Percentiles rank a stretch among this genome's conserved stretches.
Evolutionary conservation across 2,888 invertebrate species (phyloP).

Genomic region (Ennomos quercinarius): DNA sequence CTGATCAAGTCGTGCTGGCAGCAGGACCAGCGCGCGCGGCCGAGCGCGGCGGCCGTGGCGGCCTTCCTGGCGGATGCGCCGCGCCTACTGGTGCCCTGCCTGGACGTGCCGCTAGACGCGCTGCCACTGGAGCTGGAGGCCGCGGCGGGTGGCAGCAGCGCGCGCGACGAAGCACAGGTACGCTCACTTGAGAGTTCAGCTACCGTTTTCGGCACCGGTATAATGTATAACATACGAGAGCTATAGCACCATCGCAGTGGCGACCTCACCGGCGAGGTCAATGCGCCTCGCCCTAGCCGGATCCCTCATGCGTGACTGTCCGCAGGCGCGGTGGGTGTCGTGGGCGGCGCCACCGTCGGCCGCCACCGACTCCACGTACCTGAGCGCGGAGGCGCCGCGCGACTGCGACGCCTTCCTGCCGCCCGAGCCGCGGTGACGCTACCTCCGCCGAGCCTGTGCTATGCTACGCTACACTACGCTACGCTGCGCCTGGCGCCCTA

Average conservation of each 20-base stretch:
- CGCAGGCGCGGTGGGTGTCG: conserved; percentile 67
- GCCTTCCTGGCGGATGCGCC: conserved; percentile 92
- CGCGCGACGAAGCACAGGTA: conserved; percentile 2
- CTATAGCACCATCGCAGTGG: no score
- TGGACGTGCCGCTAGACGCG: conserved; percentile 90
- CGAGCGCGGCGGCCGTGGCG: conserved; percentile 91
- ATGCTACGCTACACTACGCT: no score
- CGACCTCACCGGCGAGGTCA: no score
- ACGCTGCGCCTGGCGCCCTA: no score
- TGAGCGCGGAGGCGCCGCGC: conserved; percentile 60
- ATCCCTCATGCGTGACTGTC: no score
- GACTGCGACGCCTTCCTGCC: conserved; percentile 58
- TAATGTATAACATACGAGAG: no score
- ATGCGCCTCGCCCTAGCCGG: no score
- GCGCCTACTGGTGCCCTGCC: conserved; percentile 90
- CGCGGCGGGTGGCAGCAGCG: conserved; percentile 9
- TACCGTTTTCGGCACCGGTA: no score
- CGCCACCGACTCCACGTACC: conserved; percentile 65
- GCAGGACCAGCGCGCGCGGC: conserved; percentile 88
- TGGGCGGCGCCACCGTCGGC: conserved; percentile 67
- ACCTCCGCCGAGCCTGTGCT: no score
- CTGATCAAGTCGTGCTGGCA: conserved; percentile 93
- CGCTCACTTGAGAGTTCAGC: no score
- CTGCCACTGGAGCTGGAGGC: conserved; percentile 85
- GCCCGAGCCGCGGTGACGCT: conserved; percentile 5